phyloP scores from a whole-genome alignment of 2,888 invertebrate genomes.

The Branchellion lobata region DNA sequence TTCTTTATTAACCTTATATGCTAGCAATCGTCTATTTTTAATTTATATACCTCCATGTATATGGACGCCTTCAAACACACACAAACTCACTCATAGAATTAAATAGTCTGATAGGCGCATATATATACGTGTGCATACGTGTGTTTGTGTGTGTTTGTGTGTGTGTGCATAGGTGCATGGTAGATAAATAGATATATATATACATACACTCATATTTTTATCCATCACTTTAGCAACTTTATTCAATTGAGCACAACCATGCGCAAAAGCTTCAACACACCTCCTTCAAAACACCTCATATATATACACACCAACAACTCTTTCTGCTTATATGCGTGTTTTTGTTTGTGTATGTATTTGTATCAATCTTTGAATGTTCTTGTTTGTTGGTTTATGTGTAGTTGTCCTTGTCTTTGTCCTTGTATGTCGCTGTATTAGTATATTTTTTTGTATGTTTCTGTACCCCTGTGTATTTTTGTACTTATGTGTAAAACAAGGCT shows the following conservation, averaged over 20 bases:
- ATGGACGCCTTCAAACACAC: background rate
- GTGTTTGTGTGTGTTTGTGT: too few species aligned
- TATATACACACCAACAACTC: too few species aligned
- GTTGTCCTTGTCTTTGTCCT: background rate
- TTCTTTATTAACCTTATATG: conserved; percentile 8
- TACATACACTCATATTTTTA: background rate
- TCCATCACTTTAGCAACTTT: conserved; percentile 4
- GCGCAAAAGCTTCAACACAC: conserved; percentile 11
- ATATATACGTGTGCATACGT: too few species aligned
- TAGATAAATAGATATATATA: background rate
- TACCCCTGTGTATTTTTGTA: too few species aligned
- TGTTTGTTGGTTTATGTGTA: background rate
- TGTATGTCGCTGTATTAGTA: too few species aligned
- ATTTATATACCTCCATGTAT: conserved; percentile 6
- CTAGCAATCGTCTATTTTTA: background rate
- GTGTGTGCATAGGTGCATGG: too few species aligned
- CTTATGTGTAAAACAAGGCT: too few species aligned
- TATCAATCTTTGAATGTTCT: background rate
- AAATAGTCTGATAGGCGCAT: too few species aligned
- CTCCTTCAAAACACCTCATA: background rate
- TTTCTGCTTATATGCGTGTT: too few species aligned
- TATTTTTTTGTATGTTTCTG: too few species aligned
- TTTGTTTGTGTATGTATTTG: background rate
- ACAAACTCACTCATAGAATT: background rate
- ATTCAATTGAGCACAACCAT: background rate